Evolutionary conservation across 2,113 vertebrate genomes (phyloP), one percentile per base, ranked within the genome.

Genomic region (Vidua macroura): DNA sequence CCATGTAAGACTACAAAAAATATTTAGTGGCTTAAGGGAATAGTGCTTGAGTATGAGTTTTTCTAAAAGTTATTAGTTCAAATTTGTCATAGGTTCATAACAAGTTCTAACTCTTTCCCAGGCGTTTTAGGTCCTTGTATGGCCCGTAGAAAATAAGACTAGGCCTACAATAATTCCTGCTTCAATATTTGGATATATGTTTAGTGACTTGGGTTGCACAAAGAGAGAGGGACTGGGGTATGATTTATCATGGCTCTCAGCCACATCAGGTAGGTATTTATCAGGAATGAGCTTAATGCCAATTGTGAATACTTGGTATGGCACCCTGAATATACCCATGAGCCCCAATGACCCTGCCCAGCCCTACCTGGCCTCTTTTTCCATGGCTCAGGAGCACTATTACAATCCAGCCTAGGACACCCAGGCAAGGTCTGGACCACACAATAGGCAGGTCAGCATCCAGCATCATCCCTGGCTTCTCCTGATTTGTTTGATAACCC

Each of bases 1-100:
- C 74, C n/a, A 76, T 68, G 13, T 85, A 84, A 93, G 53, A 73
- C 27, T 68, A 52, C 43, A 25, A n/a, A 83, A 93, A 93, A 35
- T 76, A 86, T 62, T 94, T 83, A 8, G 10, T 72, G 49, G 15
- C 41, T 92, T 78, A 88, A 64, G 56, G 39, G 64, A 86, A 80
- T 48, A 75, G 28, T 44, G 37, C 11, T 56, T 48, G 41, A 80
- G 30, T 24, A 53, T 22, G 15, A 67, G 27, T 31, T 70, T 95
- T 90, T 74, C n/a, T 76, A 43, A 62, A 64, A 82, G 30, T 58
- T 86, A 77, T 48, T 60, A 9, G 8, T 70, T 80, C 14, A 80
- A 70, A 83, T 48, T 73, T 88, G 23, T 63, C 1, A 2, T 20
- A 75, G 15, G 2, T 60, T 62, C 24, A 14, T 86, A 81, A 70